Evolutionary conservation across 2,797 vertebrate species (phyloP).

Genomic region (Coregonus suidteri): DNA sequence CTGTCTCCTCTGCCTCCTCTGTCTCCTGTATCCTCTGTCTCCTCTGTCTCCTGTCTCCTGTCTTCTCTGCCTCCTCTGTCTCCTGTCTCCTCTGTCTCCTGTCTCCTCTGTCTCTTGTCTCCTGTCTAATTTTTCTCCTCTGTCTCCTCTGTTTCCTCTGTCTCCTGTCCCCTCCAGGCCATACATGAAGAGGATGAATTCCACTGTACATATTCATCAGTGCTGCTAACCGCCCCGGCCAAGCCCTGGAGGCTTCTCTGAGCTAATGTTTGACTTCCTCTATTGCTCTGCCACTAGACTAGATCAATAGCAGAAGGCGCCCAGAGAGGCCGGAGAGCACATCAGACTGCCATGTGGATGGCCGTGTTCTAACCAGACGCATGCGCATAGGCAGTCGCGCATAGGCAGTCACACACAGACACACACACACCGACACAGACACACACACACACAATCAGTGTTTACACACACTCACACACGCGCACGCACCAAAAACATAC

Average conservation of each 20-base stretch:
- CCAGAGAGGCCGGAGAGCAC: background rate
- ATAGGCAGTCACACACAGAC: no score
- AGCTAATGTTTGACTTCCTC: conserved; percentile 53
- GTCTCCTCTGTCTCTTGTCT: no score
- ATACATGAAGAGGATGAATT: background rate
- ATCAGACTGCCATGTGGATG: background rate
- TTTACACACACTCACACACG: no score
- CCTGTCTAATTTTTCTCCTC: no score
- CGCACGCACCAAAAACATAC: no score
- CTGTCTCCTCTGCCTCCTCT: no score
- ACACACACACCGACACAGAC: conserved; percentile 14
- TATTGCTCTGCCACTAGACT: conserved; percentile 39
- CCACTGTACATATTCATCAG: background rate
- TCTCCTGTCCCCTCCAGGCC: background rate
- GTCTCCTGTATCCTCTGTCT: no score
- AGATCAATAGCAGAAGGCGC: conserved; percentile 30
- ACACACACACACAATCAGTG: no score
- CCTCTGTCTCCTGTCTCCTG: no score
- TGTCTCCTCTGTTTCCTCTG: background rate
- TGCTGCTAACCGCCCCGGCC: conserved; percentile 34
- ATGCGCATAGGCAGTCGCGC: no score
- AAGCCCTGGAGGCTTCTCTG: conserved; percentile 34
- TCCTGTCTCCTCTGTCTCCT: no score
- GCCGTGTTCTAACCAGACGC: background rate
- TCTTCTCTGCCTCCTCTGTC: no score